Evolutionary conservation across 2,888 invertebrate species (phyloP), one percentile per base, ranked within the genome.

Genomic region (Trachelus troglodyta): DNA sequence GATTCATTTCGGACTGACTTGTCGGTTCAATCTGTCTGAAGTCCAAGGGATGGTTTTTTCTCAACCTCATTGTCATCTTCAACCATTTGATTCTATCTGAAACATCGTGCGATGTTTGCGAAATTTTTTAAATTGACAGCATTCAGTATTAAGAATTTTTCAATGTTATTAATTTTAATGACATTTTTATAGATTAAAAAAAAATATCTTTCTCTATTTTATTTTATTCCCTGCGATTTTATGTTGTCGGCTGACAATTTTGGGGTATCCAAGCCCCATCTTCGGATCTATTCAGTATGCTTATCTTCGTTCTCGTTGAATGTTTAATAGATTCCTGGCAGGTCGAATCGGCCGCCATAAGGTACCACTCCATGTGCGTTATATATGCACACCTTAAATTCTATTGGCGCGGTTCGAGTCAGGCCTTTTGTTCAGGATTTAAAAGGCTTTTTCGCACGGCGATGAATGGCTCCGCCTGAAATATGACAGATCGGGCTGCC

Each of bases 301-400:
- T 56, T 56, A 56, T 56, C 56, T 56, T 15, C 6, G 23, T 23
- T 56, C 56, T 56, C 56, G 6, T 56, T 9, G 56, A 56, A 56
- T 56, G 23, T 23, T 56, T 56, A 56, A 56, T 56, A 56, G 56
- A 56, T 56, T 56, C 56, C 56, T 23, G 23, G 23, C 56, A 56
- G 56, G 56, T 56, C 23, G 56, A 56, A 23, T 56, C 23, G 23
- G 56, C 56, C 56, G 56, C 56, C 56, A 56, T 23, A 71, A 34
- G 71, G 34, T 68, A 71, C 73, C 76, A 78, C 78, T 83, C 84
- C 79, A 83, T 84, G 82, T 82, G 71, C 80, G 81, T 82, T 84
- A 83, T 85, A 83, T 82, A 82, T 82, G 82, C 82, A 76, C 81
- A 81, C 79, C 82, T 86, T 86, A 82, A 85, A 86, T 85, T 85